Conservation (phyloP, 2,888 invertebrate genomes). For the Dasysyrphus albostriatus region DNA sequence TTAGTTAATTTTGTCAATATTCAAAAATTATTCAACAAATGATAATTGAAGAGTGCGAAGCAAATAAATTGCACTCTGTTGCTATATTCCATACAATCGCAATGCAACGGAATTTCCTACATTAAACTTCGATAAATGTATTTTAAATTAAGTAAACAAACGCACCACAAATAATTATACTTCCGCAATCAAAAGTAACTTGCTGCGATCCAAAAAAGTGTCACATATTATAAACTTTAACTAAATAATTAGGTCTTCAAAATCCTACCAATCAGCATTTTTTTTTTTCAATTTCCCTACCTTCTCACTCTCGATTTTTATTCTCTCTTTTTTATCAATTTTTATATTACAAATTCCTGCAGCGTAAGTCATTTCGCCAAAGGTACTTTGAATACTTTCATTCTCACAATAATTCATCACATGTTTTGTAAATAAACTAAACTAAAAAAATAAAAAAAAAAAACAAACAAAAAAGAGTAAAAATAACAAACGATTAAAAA, state of each 20-base stretch:
- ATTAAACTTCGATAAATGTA: background rate
- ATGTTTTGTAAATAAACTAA: conserved; percentile 57
- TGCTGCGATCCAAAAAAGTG: background rate
- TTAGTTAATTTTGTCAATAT: no score
- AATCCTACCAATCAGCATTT: conserved; percentile 11
- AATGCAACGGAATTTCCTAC: background rate
- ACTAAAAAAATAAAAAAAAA: conserved; percentile 14
- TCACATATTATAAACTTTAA: conserved; percentile 4
- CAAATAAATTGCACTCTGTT: no score
- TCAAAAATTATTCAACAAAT: no score
- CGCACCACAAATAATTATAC: background rate
- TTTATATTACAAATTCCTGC: conserved; percentile 59
- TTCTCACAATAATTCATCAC: conserved; percentile 56
- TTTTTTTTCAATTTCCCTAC: conserved; percentile 38
- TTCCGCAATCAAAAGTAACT: conserved; percentile 10
- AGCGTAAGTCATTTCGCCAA: conserved; percentile 56
- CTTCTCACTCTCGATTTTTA: conserved; percentile 44
- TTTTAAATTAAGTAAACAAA: background rate
- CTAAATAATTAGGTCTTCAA: background rate
- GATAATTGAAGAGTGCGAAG: no score
- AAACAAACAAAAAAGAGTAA: conserved; percentile 27
- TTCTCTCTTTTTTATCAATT: conserved; percentile 17
- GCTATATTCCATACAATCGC: background rate
- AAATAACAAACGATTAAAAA: conserved; percentile 48
- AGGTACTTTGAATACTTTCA: conserved; percentile 49